Percentiles rank a stretch among this genome's conserved stretches.
Conservation (phyloP, 2,113 vertebrate genomes). For the Aleadryas rufinucha region DNA sequence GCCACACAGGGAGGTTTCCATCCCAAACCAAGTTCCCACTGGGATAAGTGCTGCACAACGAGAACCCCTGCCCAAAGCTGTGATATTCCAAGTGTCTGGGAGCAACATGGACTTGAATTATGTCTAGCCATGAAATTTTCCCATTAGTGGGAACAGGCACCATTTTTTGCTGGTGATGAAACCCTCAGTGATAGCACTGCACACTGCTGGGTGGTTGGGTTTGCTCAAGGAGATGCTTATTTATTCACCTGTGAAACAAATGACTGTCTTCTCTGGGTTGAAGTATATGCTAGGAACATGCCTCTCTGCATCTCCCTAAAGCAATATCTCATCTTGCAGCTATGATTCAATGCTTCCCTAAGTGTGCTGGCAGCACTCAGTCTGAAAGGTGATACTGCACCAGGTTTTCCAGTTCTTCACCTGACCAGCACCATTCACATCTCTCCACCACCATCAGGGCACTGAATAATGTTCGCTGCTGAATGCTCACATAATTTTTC, state of each 20-base stretch:
- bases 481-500: constrained; percentile 28
- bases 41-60: not conserved
- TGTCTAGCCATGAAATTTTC: not conserved
- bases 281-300: not conserved
- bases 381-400: constrained; percentile 17
- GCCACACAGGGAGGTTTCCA: not conserved
- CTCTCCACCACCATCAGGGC: not conserved
- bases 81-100: not conserved
- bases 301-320: not conserved
- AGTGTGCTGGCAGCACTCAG: constrained; percentile 26
- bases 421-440: not conserved
- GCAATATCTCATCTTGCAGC: not conserved
- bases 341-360: not conserved
- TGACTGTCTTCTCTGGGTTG: not conserved
- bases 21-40: not conserved
- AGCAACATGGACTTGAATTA: not conserved
- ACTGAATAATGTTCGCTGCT: not conserved
- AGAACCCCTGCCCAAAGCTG: not conserved
- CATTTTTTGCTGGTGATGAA: not conserved
- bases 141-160: not conserved
- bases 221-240: not conserved
- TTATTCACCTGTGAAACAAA: constrained; percentile 41
- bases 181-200: not conserved
- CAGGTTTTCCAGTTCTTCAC: constrained; percentile 14
- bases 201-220: not conserved